Base-by-base conservation (phyloP, 2,888 invertebrate genomes). In the Rapana venosa region DNA sequence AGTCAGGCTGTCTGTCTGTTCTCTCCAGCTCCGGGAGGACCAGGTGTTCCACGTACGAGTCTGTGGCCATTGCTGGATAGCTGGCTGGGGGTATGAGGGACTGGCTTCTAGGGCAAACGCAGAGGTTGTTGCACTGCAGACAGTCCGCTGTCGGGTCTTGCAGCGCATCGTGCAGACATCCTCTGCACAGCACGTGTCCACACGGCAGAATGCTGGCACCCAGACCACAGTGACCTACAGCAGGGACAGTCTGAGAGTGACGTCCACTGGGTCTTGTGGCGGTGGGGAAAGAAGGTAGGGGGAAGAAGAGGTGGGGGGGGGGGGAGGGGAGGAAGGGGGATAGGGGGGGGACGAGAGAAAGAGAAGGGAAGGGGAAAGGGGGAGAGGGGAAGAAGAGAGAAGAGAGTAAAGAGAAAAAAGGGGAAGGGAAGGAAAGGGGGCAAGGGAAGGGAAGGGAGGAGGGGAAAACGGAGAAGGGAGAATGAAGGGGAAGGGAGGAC, bases 211-310 rank as follows among this genome's bases (percentile, higher is more conserved):
- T 56, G n/a, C n/a, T 32, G 47, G 84, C 22, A 30, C 84, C 84
- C 56, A 84, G 84, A 58, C 84, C n/a, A 84, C n/a, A 84, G 56
- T 17, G 56, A 84, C 30, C 84, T 47, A 17, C 84, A 84, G 47
- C 20, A 47, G 13, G 58, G 47, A 58, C 84, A 84, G 84, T 84
- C 84, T 32, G 32, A 13, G 77, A 26, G 35, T 32, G 77, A 79
- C 77, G 77, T 79, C n/a, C 77, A 79, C 77, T 32, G 77, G 77
- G 13, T 15, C 26, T 32, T 13, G 15, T 15, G 77, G 77, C 32
- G 32, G 77, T 32, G 77, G 32, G 77, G 35, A 15, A n/a, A n/a
- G n/a, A n/a, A n/a, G n/a, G n/a, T n/a, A n/a, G n/a, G n/a, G n/a
- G n/a, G n/a, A n/a, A n/a, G n/a, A n/a, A n/a, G n/a, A n/a, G n/a